Percentiles rank a stretch among this genome's conserved stretches.
These are phyloP conservation scores for Merluccius polli DNA, from an alignment of 2,797 vertebrate species.

Conservation along the genomic window DNA sequence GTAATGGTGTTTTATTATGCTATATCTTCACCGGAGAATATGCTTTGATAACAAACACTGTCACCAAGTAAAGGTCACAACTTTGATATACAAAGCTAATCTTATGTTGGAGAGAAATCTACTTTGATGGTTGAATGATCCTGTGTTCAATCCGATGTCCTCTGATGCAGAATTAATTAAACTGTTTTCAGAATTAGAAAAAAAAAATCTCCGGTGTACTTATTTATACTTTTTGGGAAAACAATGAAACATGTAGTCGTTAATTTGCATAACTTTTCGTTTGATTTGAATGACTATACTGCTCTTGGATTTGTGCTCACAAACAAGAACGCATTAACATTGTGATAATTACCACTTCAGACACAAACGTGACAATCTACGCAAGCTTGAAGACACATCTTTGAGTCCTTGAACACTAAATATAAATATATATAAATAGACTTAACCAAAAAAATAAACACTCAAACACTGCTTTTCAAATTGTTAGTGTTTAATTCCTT, in stretches of 20 bases:
- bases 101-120: constrained; percentile 32
- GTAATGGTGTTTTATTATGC: constrained; percentile 13
- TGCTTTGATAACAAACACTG: constrained; percentile 35
- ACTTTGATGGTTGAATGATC: constrained; percentile 30
- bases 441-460: too few relatives aligned
- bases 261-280: background rate
- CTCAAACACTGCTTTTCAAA: background rate
- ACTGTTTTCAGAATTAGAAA: too few relatives aligned
- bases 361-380: background rate
- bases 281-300: background rate
- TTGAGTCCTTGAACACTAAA: background rate
- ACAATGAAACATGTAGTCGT: too few relatives aligned
- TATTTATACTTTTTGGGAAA: background rate
- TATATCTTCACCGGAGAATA: constrained; percentile 12
- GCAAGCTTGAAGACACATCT: background rate
- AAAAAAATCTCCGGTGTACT: background rate
- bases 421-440: background rate
- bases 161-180: constrained; percentile 17
- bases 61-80: constrained; percentile 37
- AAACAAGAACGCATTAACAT: background rate
- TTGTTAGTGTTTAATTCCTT: background rate
- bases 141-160: constrained; percentile 23
- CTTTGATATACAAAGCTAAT: constrained; percentile 36
- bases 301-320: background rate
- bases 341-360: background rate